Evolutionary conservation across 2,888 invertebrate species (phyloP).

Genomic region (Caenorhabditis sp.): DNA sequence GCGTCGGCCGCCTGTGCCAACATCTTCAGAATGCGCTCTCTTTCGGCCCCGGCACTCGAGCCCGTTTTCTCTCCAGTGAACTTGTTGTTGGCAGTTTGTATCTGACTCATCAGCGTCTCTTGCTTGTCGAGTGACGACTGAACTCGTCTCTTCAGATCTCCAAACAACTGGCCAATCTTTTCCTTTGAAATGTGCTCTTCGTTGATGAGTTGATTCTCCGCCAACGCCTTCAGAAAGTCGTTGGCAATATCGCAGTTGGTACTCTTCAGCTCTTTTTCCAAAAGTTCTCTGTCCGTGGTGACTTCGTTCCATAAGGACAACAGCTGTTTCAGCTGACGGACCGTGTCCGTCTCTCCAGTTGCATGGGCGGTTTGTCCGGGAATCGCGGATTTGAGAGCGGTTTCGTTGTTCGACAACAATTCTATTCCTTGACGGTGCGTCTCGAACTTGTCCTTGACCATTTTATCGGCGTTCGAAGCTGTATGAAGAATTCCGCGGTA

Average conservation of each 20-base stretch:
- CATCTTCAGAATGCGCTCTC: constrained; percentile 82
- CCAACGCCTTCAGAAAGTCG: constrained; percentile 86
- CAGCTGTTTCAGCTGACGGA: constrained; percentile 85
- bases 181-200: constrained; percentile 80
- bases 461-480: constrained; percentile 87
- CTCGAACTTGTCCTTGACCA: constrained; percentile 90
- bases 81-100: constrained; percentile 83
- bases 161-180: constrained; percentile 86
- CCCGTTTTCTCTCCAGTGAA: constrained; percentile 84
- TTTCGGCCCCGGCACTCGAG: constrained; percentile 79
- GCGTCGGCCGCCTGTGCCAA: constrained; percentile 93
- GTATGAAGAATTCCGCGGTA: constrained; percentile 93
- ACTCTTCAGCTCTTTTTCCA: constrained; percentile 67
- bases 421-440: constrained; percentile 87
- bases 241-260: constrained; percentile 81
- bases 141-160: constrained; percentile 84
- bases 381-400: constrained; percentile 84
- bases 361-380: constrained; percentile 82
- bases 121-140: constrained; percentile 86
- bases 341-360: constrained; percentile 81
- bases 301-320: constrained; percentile 84
- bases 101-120: constrained; percentile 84
- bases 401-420: constrained; percentile 83
- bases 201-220: constrained; percentile 77
- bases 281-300: constrained; percentile 83